Evolutionary conservation across 2,113 vertebrate genomes (phyloP).

Genomic region (Neogobius melanostomus): DNA sequence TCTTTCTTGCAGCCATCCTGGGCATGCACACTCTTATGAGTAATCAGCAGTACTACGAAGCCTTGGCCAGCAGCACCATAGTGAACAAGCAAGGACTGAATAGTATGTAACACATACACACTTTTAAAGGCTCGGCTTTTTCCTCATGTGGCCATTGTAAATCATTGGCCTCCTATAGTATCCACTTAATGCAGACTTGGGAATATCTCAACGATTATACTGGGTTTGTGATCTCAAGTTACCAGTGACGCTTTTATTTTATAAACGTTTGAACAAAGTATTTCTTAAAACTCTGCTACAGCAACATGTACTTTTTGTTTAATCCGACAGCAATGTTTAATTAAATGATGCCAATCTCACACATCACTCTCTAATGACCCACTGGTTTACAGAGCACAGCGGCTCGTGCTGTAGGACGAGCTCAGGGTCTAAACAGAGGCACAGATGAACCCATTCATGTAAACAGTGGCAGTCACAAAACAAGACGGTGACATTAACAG

Average conservation of each 20-base stretch:
- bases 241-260: no score
- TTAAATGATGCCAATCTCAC: neutral
- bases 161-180: neutral
- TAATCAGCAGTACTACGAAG: conserved; percentile 98
- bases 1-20: conserved; percentile 85
- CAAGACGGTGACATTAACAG: neutral
- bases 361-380: conserved; percentile 12
- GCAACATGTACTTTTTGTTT: no score
- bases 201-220: neutral
- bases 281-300: no score
- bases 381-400: conserved; percentile 34
- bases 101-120: conserved; percentile 80
- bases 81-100: conserved; percentile 98
- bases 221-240: neutral
- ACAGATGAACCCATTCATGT: conserved; percentile 34
- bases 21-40: conserved; percentile 99
- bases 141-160: neutral
- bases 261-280: no score
- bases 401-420: conserved; percentile 21
- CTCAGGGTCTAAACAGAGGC: conserved; percentile 25
- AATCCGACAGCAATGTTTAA: neutral
- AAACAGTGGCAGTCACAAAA: conserved; percentile 14
- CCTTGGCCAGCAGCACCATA: conserved; percentile 92
- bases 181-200: neutral
- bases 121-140: neutral